A percentile compares a stretch with the other conserved stretches of the same genome.
Conservation (phyloP, 2,113 vertebrate species). For the Nothobranchius kuhntae region DNA sequence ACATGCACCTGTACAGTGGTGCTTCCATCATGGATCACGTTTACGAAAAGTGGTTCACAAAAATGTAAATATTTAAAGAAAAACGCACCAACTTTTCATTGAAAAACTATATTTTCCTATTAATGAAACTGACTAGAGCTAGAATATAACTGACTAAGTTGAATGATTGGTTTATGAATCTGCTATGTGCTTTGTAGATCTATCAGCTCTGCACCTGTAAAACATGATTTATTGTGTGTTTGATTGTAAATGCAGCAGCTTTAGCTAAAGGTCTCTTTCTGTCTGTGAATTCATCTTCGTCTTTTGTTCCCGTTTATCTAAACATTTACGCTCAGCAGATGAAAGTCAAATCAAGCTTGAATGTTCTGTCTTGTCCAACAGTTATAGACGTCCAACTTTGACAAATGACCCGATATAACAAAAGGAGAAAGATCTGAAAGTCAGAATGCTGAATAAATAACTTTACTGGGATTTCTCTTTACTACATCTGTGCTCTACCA, state of each 20-base stretch:
- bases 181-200: neutral
- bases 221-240: neutral
- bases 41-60: neutral
- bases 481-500: conserved; percentile 1
- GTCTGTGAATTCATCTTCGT: neutral
- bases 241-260: conserved; percentile 34
- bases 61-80: neutral
- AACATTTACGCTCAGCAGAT: conserved; percentile 37
- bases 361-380: conserved; percentile 3
- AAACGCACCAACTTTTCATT: neutral
- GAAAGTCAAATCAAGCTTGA: conserved; percentile 23
- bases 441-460: neutral
- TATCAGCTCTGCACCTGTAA: neutral
- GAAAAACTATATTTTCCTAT: neutral
- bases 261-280: conserved; percentile 10
- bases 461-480: neutral
- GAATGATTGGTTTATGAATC: conserved; percentile 14
- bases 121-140: conserved; percentile 8
- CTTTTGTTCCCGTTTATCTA: conserved; percentile 15
- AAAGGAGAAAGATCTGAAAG: neutral
- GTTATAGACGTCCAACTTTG: conserved; percentile 9
- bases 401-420: neutral
- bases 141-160: conserved; percentile 1
- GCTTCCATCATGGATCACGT: too few relatives aligned
- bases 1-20: too few relatives aligned